These are phyloP conservation scores for Machaerirhynchus nigripectus DNA, from an alignment of 2,113 vertebrate genomes.

Conservation along the genomic window DNA sequence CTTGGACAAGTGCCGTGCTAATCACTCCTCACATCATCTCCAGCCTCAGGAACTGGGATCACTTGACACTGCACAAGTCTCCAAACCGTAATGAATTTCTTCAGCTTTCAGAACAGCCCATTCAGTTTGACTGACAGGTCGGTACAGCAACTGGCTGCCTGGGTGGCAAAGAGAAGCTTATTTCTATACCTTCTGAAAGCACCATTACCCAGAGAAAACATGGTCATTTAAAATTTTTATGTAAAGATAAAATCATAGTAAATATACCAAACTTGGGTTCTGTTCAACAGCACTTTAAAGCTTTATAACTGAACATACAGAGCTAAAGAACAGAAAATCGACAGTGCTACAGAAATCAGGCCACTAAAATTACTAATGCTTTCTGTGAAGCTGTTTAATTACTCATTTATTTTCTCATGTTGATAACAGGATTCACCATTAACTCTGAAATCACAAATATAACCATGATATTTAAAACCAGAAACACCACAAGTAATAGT, in stretches of 20 bases:
- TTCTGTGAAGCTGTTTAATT: neutral
- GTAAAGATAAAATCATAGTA: slow-evolving; percentile 26
- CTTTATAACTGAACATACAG: neutral
- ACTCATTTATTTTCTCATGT: neutral
- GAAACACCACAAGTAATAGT: neutral
- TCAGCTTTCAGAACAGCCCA: slow-evolving; percentile 40
- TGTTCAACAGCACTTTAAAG: neutral
- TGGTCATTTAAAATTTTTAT: neutral
- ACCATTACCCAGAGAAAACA: neutral
- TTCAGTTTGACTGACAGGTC: slow-evolving; percentile 63
- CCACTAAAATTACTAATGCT: neutral
- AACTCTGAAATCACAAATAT: neutral
- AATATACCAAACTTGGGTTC: neutral
- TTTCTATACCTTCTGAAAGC: slow-evolving; percentile 8
- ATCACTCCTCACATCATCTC: slow-evolving; percentile 63
- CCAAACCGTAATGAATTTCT: slow-evolving; percentile 53
- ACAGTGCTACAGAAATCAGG: neutral
- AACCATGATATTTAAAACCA: neutral
- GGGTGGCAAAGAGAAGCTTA: slow-evolving; percentile 49
- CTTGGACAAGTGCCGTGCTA: slow-evolving; percentile 67
- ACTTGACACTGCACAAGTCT: slow-evolving; percentile 62
- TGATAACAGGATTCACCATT: neutral
- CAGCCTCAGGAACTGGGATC: slow-evolving; percentile 61
- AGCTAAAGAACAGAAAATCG: neutral
- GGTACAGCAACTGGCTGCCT: slow-evolving; percentile 42